Evolutionary conservation across 2,113 vertebrate genomes (phyloP).

Genomic region (Daubentonia madagascariensis): DNA sequence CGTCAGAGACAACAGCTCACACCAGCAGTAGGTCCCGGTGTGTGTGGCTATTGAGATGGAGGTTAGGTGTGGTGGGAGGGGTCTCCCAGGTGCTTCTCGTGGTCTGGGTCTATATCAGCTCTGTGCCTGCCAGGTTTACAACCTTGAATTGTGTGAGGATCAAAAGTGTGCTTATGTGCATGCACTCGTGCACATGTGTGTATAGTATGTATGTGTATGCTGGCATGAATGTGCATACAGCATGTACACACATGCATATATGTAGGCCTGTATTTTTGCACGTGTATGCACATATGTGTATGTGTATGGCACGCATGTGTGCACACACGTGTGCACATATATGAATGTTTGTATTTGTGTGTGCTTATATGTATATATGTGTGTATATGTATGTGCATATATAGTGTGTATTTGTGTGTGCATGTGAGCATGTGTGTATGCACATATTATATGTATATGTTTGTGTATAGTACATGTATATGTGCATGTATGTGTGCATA

Average conservation of each 20-base stretch:
- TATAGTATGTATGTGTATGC: too few species aligned
- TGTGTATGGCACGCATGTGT: accelerated
- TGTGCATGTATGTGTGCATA: background rate
- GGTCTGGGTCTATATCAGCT: background rate
- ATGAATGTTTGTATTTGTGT: background rate
- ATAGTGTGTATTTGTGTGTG: too few species aligned
- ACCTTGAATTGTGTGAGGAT: too few species aligned
- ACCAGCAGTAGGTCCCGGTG: accelerated
- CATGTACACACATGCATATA: too few species aligned
- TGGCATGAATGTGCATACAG: background rate
- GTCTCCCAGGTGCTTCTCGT: background rate
- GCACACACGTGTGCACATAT: accelerated
- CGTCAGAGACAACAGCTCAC: accelerated
- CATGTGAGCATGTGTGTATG: too few species aligned
- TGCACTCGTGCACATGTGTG: background rate
- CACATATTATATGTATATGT: background rate
- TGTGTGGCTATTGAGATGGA: accelerated
- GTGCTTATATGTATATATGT: too few species aligned
- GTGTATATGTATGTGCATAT: background rate
- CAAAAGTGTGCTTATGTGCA: background rate
- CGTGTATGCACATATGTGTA: background rate
- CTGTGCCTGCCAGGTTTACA: background rate
- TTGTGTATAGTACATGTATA: background rate
- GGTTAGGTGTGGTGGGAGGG: too few species aligned
- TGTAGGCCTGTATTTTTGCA: background rate